These are phyloP conservation scores for Catharus minimus DNA, from an alignment of 2,113 vertebrate genomes.

Conservation along the genomic window DNA sequence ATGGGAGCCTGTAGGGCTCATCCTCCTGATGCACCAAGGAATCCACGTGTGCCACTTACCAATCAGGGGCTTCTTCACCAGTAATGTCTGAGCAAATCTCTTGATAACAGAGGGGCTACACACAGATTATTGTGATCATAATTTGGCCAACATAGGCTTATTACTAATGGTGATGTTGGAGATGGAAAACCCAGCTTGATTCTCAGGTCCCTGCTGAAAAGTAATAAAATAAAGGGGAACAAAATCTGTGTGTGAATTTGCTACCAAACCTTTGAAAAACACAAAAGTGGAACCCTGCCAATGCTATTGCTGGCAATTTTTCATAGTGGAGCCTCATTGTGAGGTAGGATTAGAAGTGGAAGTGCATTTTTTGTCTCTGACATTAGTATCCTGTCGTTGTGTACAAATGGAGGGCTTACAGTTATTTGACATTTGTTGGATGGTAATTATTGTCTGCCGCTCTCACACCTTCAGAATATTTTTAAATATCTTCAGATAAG, in stretches of 20 bases:
- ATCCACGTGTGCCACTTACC: not conserved
- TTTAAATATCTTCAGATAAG: not conserved
- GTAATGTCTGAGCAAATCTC: not conserved
- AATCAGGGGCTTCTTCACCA: not conserved
- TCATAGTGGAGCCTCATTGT: not conserved
- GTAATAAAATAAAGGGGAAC: slow-evolving; percentile 36
- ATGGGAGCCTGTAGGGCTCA: not conserved
- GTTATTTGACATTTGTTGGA: not conserved
- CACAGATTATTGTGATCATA: slow-evolving; percentile 8
- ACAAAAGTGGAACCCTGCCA: slow-evolving; percentile 55
- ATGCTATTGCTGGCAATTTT: slow-evolving; percentile 21
- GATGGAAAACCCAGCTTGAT: slow-evolving; percentile 29
- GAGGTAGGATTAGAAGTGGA: not conserved
- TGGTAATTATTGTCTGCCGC: not conserved
- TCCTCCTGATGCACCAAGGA: not conserved
- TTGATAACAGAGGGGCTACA: not conserved
- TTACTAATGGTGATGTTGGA: not conserved
- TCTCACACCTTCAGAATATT: not conserved
- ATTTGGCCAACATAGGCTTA: not conserved
- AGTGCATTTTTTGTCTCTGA: not conserved
- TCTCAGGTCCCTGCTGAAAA: slow-evolving; percentile 24
- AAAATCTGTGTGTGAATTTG: slow-evolving; percentile 10
- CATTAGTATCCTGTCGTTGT: not conserved
- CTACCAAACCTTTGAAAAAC: slow-evolving; percentile 27
- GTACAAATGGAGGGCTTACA: not conserved